Percentiles rank a stretch among this genome's conserved stretches.
Evolutionary conservation across 2,797 vertebrate species (phyloP).

Genomic region (Anguilla anguilla): DNA sequence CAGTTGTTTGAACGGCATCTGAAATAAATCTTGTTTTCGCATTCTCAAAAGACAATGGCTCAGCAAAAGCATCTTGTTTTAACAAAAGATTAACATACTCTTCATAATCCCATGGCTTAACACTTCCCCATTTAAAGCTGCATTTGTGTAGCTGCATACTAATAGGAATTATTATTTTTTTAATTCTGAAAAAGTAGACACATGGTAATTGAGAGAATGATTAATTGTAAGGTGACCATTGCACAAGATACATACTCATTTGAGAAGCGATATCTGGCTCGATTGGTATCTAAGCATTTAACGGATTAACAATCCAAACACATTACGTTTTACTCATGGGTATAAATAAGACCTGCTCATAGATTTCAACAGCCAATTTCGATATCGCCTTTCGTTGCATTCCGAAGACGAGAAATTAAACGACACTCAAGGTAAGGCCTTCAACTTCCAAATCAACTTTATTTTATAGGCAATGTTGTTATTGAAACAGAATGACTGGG

Average conservation of each 20-base stretch:
- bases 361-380: background rate
- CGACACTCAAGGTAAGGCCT: background rate
- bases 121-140: background rate
- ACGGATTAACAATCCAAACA: background rate
- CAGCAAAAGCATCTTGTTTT: background rate
- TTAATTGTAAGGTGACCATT: background rate
- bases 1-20: background rate
- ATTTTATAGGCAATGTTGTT: background rate
- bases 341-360: background rate
- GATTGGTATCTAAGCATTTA: background rate
- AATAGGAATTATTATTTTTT: background rate
- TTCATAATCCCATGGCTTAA: background rate
- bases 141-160: background rate
- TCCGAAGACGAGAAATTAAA: background rate
- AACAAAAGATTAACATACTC: background rate
- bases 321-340: background rate
- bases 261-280: background rate
- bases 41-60: background rate
- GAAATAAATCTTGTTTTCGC: too few relatives aligned
- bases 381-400: background rate
- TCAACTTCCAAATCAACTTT: background rate
- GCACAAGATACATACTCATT: background rate
- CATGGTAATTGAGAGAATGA: background rate
- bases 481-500: background rate
- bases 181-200: too few relatives aligned